A percentile compares a stretch with the other conserved stretches of the same genome.
These are phyloP conservation scores for Caenorhabditis remanei DNA, from an alignment of 1,140 invertebrate genomes.

Conservation along the genomic window DNA sequence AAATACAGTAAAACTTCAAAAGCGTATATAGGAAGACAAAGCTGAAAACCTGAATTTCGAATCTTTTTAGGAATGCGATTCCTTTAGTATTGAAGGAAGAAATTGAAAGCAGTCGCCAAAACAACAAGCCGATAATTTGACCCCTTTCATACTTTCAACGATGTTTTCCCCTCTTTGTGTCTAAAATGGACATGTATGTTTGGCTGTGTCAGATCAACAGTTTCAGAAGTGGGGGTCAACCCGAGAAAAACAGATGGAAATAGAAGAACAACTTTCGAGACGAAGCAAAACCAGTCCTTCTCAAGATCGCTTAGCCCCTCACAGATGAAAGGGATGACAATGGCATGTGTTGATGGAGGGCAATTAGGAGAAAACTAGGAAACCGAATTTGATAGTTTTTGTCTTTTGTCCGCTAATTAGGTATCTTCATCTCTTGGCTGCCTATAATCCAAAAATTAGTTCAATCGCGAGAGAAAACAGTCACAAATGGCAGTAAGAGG, in stretches of 20 bases:
- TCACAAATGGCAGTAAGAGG: neutral
- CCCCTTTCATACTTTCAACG: neutral
- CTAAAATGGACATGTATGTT: neutral
- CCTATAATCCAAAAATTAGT: neutral
- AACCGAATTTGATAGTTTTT: constrained; percentile 46
- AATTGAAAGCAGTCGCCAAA: neutral
- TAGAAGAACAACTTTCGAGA: no score
- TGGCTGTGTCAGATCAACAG: neutral
- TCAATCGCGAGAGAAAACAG: no score
- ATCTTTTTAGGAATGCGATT: no score
- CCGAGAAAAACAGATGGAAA: neutral
- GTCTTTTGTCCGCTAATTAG: constrained; percentile 9
- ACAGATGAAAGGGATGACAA: neutral
- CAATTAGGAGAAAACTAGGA: constrained; percentile 6
- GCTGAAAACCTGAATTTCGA: constrained; percentile 1
- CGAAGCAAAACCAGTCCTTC: constrained; percentile 9
- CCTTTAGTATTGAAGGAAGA: neutral
- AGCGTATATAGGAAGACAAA: neutral
- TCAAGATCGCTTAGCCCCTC: constrained; percentile 25
- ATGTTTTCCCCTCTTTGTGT: neutral
- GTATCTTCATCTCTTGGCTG: constrained; percentile 23
- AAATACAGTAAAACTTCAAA: neutral
- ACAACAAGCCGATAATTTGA: constrained; percentile 32
- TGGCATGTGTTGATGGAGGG: constrained; percentile 15
- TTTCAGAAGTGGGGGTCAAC: constrained; percentile 11